Evolutionary conservation across 1,140 invertebrate genomes (phyloP).

Genomic region (Trichomalopsis sarcophagae): DNA sequence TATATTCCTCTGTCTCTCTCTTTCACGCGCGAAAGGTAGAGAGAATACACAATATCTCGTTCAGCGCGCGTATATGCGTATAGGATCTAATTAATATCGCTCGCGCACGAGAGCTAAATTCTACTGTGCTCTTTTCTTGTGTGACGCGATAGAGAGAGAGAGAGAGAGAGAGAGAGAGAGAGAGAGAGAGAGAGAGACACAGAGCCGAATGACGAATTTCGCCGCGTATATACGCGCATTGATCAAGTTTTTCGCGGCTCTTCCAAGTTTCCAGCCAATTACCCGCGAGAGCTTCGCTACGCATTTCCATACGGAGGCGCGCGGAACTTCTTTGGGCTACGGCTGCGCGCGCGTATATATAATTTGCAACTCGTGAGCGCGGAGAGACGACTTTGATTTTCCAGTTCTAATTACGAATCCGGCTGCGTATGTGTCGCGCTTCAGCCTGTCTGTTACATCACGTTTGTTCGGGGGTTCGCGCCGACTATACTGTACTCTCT

Average conservation of each 20-base stretch:
- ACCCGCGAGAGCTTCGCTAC: background rate
- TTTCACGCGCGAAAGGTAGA: no score
- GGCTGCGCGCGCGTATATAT: background rate
- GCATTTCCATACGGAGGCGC: background rate
- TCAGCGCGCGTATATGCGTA: background rate
- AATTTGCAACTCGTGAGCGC: background rate
- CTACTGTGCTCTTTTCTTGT: background rate
- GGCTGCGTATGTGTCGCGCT: background rate
- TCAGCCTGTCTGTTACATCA: no score
- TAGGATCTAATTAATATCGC: background rate
- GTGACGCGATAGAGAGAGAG: background rate
- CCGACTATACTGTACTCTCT: no score
- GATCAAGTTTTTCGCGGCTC: constrained; percentile 21
- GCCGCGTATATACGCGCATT: background rate
- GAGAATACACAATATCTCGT: background rate
- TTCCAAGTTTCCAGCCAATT: constrained; percentile 35
- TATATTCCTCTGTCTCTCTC: background rate
- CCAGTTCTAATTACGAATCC: constrained; percentile 31
- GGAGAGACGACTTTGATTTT: background rate
- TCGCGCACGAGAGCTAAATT: background rate
- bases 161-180: background rate
- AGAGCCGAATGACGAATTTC: background rate
- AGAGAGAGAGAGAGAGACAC: background rate
- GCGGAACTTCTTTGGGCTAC: background rate
- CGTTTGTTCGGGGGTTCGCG: background rate